A percentile compares a stretch with the other conserved stretches of the same genome.
Conservation (phyloP, 2,113 vertebrate genomes). For the Hymenochirus boettgeri region DNA sequence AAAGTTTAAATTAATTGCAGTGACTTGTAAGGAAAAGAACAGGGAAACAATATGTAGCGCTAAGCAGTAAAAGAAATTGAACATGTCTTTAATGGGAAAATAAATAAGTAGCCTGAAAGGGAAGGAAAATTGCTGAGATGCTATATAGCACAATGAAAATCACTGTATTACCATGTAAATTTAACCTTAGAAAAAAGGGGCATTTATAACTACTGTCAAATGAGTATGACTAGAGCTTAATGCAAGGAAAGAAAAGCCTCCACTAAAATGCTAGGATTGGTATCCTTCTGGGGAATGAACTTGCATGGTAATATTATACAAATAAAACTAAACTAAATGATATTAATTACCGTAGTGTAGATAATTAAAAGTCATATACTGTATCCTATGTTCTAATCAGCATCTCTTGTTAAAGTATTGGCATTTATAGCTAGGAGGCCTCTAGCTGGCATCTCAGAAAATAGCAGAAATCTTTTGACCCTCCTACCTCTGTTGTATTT, state of each 20-base stretch:
- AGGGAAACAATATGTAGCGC: not conserved
- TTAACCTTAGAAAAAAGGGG: not conserved
- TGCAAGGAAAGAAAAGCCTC: not conserved
- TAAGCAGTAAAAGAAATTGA: not conserved
- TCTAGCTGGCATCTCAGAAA: too few species aligned
- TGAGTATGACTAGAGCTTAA: not conserved
- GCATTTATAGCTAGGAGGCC: too few species aligned
- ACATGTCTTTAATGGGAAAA: not conserved
- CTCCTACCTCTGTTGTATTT: too few species aligned
- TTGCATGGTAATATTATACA: too few species aligned
- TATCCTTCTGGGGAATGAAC: too few species aligned
- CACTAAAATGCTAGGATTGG: not conserved
- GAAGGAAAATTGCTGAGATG: not conserved
- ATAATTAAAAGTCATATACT: too few species aligned
- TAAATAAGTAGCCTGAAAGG: not conserved
- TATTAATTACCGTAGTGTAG: too few species aligned
- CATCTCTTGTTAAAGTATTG: too few species aligned
- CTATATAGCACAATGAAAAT: not conserved
- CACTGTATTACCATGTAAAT: not conserved
- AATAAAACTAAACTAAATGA: too few species aligned
- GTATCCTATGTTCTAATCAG: too few species aligned
- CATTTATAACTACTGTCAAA: not conserved
- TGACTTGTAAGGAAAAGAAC: not conserved
- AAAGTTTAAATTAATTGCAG: not conserved
- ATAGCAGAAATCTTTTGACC: too few species aligned